A percentile compares a stretch with the other conserved stretches of the same genome.
Evolutionary conservation across 2,797 vertebrate genomes (phyloP).

Genomic region (Onychomys leucogaster): DNA sequence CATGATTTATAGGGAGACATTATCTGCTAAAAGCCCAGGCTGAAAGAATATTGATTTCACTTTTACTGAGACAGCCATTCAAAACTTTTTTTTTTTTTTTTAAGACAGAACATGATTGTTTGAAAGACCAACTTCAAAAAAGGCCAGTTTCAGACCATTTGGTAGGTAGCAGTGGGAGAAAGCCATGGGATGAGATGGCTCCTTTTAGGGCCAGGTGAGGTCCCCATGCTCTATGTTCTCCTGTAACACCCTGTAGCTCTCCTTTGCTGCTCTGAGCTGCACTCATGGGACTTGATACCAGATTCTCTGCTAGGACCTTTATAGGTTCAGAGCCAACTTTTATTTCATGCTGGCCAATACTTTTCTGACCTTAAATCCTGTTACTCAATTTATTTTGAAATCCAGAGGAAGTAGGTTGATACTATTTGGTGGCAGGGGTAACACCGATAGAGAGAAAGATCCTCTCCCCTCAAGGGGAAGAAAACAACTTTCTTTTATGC

Average conservation of each 20-base stretch:
- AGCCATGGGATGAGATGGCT: background rate
- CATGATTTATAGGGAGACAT: constrained; percentile 82
- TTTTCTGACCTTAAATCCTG: background rate
- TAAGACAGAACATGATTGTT: constrained; percentile 75
- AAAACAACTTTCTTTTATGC: background rate
- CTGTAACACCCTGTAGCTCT: background rate
- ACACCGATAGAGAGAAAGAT: background rate
- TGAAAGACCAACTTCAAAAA: constrained; percentile 74
- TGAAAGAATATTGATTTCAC: constrained; percentile 77
- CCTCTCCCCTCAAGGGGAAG: background rate
- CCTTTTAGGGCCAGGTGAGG: background rate
- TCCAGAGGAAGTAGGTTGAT: background rate
- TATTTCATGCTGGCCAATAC: background rate
- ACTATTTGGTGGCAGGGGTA: background rate
- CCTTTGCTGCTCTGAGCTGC: background rate
- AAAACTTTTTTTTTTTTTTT: constrained; percentile 70
- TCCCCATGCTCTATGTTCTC: background rate
- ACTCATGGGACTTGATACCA: background rate
- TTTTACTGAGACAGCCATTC: constrained; percentile 72
- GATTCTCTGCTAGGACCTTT: background rate
- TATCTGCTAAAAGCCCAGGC: constrained; percentile 73
- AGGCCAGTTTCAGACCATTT: constrained; percentile 25
- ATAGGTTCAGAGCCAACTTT: background rate
- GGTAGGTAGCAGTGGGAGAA: background rate
- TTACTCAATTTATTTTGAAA: constrained; percentile 44